Base-by-base conservation (phyloP, 2,113 vertebrate genomes). In the Mirza zaza region DNA sequence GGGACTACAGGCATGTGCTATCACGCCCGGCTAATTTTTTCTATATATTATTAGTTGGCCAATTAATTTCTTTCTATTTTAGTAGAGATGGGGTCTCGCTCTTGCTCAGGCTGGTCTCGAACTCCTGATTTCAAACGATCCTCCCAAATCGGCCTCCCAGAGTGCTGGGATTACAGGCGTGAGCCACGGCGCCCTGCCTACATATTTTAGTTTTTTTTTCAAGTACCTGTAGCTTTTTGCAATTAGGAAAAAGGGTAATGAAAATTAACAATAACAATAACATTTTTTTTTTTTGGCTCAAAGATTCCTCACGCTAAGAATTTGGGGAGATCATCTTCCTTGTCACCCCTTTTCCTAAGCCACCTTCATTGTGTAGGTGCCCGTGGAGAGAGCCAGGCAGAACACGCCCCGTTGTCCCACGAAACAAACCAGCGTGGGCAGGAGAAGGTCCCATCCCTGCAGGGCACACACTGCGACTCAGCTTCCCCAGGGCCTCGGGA, bases 321-420 rank as follows among this genome's bases (percentile, higher is more conserved):
- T 59, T 90, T 50, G 18, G 50, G 42, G 55, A 67, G 36, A 57
- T 73, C 61, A 55, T 68, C 70, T 21, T 55, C 65, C 90, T 59
- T 32, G 25, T 34, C 15, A 7, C 12, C n/a, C 25, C 61, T 36
- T 50, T 10, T 36, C 70, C 94, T 50, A 63, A 77, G 52, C 50
- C 32, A 25, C 32, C 13, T 87, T 79, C 86, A 50, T 48, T 88
- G 83, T 71, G 48, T 23, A 27, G 2, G 0, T 5, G 57, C 21
- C 61, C 67, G 79, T 45, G 83, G 18, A 68, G 48, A 95, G 10
- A 96, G 79, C 29, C 79, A 45, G 34, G 29, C 39, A 94, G 92
- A 93, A 90, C 88, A 93, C 70, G 12, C 29, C 23, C 55, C 93
- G 70, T 87, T 92, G 95, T 96, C 90, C 83, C 32, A 11, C 45